Evolutionary conservation across 2,797 vertebrate species (phyloP).

Genomic region (Siniperca obscura): DNA sequence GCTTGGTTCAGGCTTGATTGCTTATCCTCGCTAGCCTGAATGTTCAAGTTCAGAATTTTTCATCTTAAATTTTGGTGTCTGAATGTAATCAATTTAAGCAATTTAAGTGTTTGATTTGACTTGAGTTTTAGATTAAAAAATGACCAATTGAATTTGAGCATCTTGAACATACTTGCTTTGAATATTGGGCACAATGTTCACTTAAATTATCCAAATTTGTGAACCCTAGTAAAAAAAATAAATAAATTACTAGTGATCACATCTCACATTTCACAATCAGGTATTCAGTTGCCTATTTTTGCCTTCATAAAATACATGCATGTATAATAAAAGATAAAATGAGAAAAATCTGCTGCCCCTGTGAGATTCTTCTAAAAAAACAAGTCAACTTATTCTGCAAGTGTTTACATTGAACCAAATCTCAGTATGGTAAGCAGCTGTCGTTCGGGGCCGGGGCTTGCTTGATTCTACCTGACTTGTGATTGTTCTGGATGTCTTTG

Average conservation of each 20-base stretch:
- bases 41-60: background rate
- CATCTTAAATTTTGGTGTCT: background rate
- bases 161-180: background rate
- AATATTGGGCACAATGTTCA: background rate
- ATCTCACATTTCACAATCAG: background rate
- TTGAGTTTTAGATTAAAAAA: background rate
- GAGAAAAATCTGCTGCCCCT: background rate
- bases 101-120: background rate
- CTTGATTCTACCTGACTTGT: constrained; percentile 76
- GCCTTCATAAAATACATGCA: background rate
- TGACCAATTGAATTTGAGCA: background rate
- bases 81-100: background rate
- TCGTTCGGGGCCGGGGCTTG: constrained; percentile 26
- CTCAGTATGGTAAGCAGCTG: constrained; percentile 50
- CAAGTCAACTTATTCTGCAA: background rate
- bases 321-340: background rate
- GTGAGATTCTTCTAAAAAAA: background rate
- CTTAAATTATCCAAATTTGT: background rate
- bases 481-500: constrained; percentile 88
- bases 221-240: no score
- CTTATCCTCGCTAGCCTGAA: background rate
- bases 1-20: background rate
- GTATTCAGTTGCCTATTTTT: background rate
- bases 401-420: constrained; percentile 30
- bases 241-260: background rate